Evolutionary conservation across 1,140 invertebrate species (phyloP), one percentile per base, ranked within the genome.

Genomic region (Brachionus paranguensis): DNA sequence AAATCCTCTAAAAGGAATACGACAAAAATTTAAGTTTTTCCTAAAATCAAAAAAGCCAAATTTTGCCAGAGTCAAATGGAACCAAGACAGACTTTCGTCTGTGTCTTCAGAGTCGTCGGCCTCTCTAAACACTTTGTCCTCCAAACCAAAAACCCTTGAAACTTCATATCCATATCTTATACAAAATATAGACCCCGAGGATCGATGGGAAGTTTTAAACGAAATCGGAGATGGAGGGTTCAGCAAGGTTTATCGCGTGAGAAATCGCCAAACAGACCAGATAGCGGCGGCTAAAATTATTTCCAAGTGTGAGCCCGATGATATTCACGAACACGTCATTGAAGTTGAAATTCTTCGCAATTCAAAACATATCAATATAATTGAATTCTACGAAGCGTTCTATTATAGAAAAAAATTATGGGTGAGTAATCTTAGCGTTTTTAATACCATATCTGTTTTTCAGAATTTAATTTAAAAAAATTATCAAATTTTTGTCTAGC

Each of bases 141-240:
- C 68, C n/a, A 43, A 41, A 20, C 68, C 68, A 4, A 72, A 72
- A 43, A 72, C n/a, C 43, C 17, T 45, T 3, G 33, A 43, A 3
- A 43, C 17, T 41, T 20, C 43, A 17, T 79, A 53, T 79, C 43
- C 78, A n/a, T 64, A 43, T 64, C 33, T 81, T 1, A 45, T 45
- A 17, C 78, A 43, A 43, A 64, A 81, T 20, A 24, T 27, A 29
- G 65, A 81, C 29, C 78, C 78, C 11, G 53, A 81, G 20, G 43
- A 68, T 24, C 37, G 20, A 68, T 81, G 78, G 78, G 17, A 60
- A 81, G 37, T 64, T 24, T 41, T 81, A 33, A 43, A 96, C 33
- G 97, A 99, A 91, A 91, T 99, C 70, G 97, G 97, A 70, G 97
- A 99, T 91, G 97, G 97, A 84, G 96, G 97, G 45, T 99, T 99